A percentile compares a stretch with the other conserved stretches of the same genome.
phyloP scores from a whole-genome alignment of 2,797 vertebrate species.

The Scleropages formosus region DNA sequence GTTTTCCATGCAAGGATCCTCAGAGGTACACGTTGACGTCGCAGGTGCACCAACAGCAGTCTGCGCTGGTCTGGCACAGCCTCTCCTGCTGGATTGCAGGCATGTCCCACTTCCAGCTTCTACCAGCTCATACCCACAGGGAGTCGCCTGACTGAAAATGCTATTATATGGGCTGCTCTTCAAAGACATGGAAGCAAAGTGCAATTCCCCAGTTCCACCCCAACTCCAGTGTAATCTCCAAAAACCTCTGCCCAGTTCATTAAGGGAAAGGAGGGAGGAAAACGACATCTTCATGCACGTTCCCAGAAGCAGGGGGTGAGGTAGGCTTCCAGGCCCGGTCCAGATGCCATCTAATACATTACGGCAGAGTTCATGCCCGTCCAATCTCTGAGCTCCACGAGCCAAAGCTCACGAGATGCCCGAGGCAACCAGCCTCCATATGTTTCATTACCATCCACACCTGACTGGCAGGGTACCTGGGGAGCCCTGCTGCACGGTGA shows the following conservation, averaged over 20 bases:
- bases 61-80: not conserved
- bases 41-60: slow-evolving; percentile 4
- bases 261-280: slow-evolving; percentile 3
- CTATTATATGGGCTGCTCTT: slow-evolving; percentile 11
- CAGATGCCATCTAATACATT: no score
- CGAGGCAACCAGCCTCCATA: slow-evolving; percentile 47
- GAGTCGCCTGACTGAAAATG: not conserved
- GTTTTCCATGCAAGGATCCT: not conserved
- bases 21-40: slow-evolving; percentile 26
- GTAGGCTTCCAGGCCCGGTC: slow-evolving; percentile 10
- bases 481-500: slow-evolving; percentile 43
- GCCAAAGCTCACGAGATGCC: slow-evolving; percentile 17
- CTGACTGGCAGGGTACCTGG: slow-evolving; percentile 45
- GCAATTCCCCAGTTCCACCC: slow-evolving; percentile 1
- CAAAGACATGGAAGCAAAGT: slow-evolving; percentile 11
- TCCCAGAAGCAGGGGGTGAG: slow-evolving; percentile 47
- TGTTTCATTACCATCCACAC: slow-evolving; percentile 56
- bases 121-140: not conserved
- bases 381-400: slow-evolving; percentile 43
- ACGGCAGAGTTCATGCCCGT: slow-evolving; percentile 39
- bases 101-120: not conserved
- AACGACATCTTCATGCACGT: slow-evolving; percentile 56
- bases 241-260: slow-evolving; percentile 4
- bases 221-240: not conserved
- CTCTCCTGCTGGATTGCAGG: not conserved